Conservation (phyloP, 2,113 vertebrate genomes). For the Amia ocellicauda region DNA sequence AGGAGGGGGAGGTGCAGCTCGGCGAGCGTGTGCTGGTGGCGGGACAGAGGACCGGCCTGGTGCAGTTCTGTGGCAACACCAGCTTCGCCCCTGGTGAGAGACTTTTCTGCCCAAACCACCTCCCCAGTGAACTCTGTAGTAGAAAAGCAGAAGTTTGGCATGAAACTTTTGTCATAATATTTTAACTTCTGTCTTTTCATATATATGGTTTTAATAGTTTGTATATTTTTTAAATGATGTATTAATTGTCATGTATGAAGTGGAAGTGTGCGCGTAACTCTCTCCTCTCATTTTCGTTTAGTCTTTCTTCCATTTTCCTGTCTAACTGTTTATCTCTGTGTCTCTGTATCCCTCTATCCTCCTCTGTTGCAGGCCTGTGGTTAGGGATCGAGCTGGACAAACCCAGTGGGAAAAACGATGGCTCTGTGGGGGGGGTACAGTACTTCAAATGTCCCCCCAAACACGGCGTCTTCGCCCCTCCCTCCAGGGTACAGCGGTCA, state of each 20-base stretch:
- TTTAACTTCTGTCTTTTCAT: neutral
- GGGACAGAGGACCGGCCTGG: conserved; percentile 84
- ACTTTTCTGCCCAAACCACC: too few species aligned
- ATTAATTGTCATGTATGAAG: too few species aligned
- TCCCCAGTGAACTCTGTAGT: too few species aligned
- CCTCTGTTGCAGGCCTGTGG: conserved; percentile 86
- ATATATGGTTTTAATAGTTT: too few species aligned
- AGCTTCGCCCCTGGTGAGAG: conserved; percentile 95
- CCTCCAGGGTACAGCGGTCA: conserved; percentile 89
- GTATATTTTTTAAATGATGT: too few species aligned
- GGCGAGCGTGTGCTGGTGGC: conserved; percentile 91
- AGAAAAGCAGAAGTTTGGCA: too few species aligned
- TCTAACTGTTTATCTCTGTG: neutral
- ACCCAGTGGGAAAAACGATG: conserved; percentile 90
- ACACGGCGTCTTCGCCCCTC: conserved; percentile 91
- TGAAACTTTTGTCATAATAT: too few species aligned
- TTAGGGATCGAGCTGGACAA: conserved; percentile 92
- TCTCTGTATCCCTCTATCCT: conserved; percentile 16
- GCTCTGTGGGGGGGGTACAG: conserved; percentile 83
- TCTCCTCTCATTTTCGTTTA: too few species aligned
- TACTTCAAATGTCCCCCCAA: conserved; percentile 90
- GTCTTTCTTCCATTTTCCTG: too few species aligned
- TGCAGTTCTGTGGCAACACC: conserved; percentile 85
- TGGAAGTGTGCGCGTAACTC: too few species aligned
- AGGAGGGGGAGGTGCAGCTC: conserved; percentile 65